Evolutionary conservation across 2,113 vertebrate genomes (phyloP).

Genomic region (Saguinus imperator): DNA sequence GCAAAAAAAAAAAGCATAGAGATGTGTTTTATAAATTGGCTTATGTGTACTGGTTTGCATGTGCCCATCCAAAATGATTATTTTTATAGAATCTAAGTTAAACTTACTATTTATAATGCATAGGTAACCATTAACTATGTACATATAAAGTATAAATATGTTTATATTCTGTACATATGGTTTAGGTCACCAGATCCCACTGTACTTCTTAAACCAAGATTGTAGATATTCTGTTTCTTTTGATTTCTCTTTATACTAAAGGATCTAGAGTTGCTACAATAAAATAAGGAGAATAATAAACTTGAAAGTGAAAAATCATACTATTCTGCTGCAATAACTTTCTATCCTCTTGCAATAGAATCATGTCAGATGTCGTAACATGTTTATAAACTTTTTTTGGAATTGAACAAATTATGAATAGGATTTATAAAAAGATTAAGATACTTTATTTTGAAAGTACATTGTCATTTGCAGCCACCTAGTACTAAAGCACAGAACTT

Average conservation of each 20-base stretch:
- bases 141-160: constrained; percentile 82
- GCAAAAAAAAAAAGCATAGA: constrained; percentile 68
- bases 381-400: constrained; percentile 31
- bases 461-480: constrained; percentile 26
- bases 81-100: constrained; percentile 86
- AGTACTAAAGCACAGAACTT: constrained; percentile 75
- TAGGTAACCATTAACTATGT: constrained; percentile 80
- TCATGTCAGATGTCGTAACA: constrained; percentile 6
- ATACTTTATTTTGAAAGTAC: constrained; percentile 25
- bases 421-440: constrained; percentile 49
- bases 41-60: constrained; percentile 80
- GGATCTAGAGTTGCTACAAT: constrained; percentile 63
- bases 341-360: constrained; percentile 17
- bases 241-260: constrained; percentile 79
- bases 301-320: background rate
- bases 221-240: constrained; percentile 66
- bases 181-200: constrained; percentile 67
- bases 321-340: constrained; percentile 57
- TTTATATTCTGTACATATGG: constrained; percentile 84
- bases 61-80: constrained; percentile 81
- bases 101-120: constrained; percentile 83
- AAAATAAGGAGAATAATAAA: constrained; percentile 42
- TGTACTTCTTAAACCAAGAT: constrained; percentile 66
- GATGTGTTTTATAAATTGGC: constrained; percentile 75
- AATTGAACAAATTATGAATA: background rate